Conservation (phyloP, 2,113 vertebrate genomes). For the Acrocephalus kingi region DNA sequence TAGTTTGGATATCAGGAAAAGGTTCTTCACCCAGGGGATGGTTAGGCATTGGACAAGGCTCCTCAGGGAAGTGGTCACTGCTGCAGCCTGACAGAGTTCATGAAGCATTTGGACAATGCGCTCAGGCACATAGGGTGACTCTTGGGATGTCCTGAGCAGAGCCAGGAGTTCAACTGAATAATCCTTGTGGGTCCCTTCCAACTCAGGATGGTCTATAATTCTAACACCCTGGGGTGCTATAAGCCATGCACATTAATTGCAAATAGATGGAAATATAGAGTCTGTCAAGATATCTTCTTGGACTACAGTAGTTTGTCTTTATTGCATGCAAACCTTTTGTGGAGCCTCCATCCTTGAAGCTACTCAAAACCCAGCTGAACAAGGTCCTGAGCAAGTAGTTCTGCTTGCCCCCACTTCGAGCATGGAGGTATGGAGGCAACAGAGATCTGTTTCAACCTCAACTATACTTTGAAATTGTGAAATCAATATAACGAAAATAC, state of each 20-base stretch:
- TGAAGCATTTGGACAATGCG: background rate
- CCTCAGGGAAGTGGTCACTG: no score
- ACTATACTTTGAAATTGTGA: background rate
- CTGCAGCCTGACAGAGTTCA: background rate
- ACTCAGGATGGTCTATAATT: background rate
- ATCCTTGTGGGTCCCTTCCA: background rate
- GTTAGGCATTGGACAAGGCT: accelerated
- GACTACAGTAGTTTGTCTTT: background rate
- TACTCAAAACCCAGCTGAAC: background rate
- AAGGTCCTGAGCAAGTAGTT: background rate
- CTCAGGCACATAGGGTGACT: background rate
- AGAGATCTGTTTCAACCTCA: background rate
- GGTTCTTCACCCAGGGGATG: background rate
- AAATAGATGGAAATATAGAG: background rate
- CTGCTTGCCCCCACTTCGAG: background rate
- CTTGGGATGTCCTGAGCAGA: background rate
- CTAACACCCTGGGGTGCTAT: background rate
- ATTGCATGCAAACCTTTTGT: background rate
- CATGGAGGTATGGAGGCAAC: background rate
- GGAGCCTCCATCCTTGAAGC: background rate
- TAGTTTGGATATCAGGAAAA: background rate
- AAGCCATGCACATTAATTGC: background rate
- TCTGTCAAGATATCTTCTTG: background rate
- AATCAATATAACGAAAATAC: background rate
- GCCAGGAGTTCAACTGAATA: background rate